Base-by-base conservation (phyloP, 2,888 invertebrate genomes). In the Baronia brevicornis region DNA sequence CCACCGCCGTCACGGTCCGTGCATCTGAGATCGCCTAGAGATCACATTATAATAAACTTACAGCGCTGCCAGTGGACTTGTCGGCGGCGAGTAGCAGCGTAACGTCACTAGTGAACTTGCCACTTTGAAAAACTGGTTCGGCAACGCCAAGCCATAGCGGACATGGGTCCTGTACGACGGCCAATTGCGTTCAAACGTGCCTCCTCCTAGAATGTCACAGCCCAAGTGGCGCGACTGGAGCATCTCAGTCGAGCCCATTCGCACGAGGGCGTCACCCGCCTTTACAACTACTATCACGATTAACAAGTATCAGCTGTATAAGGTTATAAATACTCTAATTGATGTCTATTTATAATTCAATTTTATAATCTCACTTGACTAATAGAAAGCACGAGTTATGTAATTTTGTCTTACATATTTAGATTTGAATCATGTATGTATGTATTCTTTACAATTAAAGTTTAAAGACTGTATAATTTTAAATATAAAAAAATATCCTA, bases 81-180 rank as follows among this genome's bases (percentile, higher is more conserved):
- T 96, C 95, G 33, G 94, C 95, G 15, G 97, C 97, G 79, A 96
- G 96, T 75, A 96, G 96, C 72, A 96, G 96, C 69, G 96, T 97
- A 43, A 95, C 96, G 32, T 95, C 95, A 39, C 89, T 96, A 55
- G 94, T 94, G 62, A 95, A 95, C 85, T 87, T 96, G 74, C 94
- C 95, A 41, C 82, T 95, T 51, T 86, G 95, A 49, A 96, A 96
- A 84, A 94, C 94, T 27, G 94, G 94, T 72, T 95, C 96, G 53
- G 93, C 94, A 60, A 95, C 95, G 54, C 96, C 96, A 58, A 95
- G 94, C 77, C 96, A 94, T 84, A 94, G 94, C 63, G 94, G 94
- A 59, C 94, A 94, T 82, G 93, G 93, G 56, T 93, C 93, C 35
- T 91, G 91, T 64, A 89, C 72, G 21, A 64, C 75, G 25, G 55